phyloP scores from a whole-genome alignment of 1,140 invertebrate genomes.

The Proales similis region DNA sequence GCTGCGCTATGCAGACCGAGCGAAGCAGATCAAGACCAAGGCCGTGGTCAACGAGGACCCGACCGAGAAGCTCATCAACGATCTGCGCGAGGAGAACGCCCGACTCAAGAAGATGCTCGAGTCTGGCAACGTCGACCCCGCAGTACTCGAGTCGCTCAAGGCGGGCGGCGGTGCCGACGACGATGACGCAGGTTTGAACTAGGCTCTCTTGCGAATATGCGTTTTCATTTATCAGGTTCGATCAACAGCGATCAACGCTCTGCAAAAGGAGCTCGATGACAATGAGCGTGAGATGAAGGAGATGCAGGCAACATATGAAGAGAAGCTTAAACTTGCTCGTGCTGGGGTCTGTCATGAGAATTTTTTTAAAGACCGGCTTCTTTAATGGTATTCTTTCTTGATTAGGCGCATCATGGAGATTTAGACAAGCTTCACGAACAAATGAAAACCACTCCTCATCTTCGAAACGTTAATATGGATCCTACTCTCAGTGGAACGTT shows the following conservation, averaged over 20 bases:
- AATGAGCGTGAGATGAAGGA: constrained; percentile 59
- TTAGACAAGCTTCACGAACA: constrained; percentile 51
- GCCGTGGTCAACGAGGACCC: constrained; percentile 60
- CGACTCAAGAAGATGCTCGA: constrained; percentile 49
- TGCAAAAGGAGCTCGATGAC: constrained; percentile 54
- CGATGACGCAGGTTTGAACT: too few relatives aligned
- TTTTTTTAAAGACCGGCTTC: background rate
- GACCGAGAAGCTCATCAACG: constrained; percentile 58
- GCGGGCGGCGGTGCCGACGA: constrained; percentile 44
- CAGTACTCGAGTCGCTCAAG: constrained; percentile 42
- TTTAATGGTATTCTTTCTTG: constrained; percentile 53
- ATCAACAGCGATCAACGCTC: constrained; percentile 50
- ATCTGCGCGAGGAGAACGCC: constrained; percentile 53
- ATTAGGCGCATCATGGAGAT: constrained; percentile 40
- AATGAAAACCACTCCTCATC: constrained; percentile 55
- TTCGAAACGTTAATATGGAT: constrained; percentile 61
- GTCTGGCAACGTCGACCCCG: constrained; percentile 43
- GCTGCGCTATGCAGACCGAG: constrained; percentile 69
- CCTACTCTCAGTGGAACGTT: constrained; percentile 58
- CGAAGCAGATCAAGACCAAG: constrained; percentile 60
- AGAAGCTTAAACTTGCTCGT: constrained; percentile 52
- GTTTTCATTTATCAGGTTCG: constrained; percentile 42
- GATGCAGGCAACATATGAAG: constrained; percentile 58
- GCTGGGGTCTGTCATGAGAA: constrained; percentile 38
- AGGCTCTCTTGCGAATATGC: constrained; percentile 6